Evolutionary conservation across 2,113 vertebrate species (phyloP), one percentile per base, ranked within the genome.

Genomic region (Forbesichthys papilliferus): DNA sequence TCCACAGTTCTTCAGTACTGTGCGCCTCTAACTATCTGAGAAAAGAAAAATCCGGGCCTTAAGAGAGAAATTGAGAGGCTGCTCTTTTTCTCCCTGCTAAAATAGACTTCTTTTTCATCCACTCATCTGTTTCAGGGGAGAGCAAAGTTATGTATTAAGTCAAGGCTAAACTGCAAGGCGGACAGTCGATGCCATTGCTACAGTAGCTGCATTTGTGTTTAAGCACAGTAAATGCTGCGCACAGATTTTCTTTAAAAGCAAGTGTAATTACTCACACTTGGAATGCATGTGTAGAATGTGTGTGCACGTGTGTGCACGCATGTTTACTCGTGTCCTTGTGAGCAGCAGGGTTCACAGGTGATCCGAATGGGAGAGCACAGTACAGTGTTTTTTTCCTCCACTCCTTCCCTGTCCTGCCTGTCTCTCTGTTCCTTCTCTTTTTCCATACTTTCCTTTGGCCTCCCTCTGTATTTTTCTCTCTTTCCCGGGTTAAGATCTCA

Each of bases 181-280:
- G 11, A 59, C 69, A 69, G 48, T 56, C 11, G 42, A 62, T 68
- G 48, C 60, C 52, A 66, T 68, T 68, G 61, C 71, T 80, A 27
- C 27, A 27, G 27, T 27, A 27, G 2, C 68, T 75, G 64, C 66
- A 56, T 63, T 66, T 36, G 61, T 62, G 62, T 74, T 65, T 66
- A 82, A 69, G 75, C 82, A 74, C 62, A 71, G 60, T 70, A 68
- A 78, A 82, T 75, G 60, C 68, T 82, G 73, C 64, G 62, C 53
- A 70, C 14, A n/a, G 58, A 70, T 85, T 75, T 85, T 80, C 27
- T 27, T 27, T 27, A 27, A 27, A 27, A 27, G 27, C 27, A 88
- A 88, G 87, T 87, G 75, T 86, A 84, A 87, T 87, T 80, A 80
- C 71, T 75, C 81, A 82, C 77, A 77, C 71, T 20, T 20, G 80